These are phyloP conservation scores for Microtus montanus DNA, from an alignment of 2,113 vertebrate species.

Conservation along the genomic window DNA sequence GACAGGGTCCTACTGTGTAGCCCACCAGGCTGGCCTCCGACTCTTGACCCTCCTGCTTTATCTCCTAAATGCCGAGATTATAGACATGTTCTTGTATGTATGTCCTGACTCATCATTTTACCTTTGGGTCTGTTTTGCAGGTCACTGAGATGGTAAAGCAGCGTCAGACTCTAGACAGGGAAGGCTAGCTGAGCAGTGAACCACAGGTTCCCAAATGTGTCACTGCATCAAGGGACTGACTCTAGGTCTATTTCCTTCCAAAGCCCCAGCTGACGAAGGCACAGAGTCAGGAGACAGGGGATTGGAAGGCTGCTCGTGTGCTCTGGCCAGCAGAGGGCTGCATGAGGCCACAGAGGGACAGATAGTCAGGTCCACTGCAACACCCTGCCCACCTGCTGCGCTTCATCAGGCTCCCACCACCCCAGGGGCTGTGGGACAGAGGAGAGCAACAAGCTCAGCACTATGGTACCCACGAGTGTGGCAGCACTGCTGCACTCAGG, in stretches of 20 bases:
- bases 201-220: rapidly evolving
- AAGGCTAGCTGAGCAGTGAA: background rate
- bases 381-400: background rate
- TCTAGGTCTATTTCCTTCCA: background rate
- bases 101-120: background rate
- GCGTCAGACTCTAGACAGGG: too few species aligned
- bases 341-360: background rate
- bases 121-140: background rate
- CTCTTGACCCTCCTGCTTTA: too few species aligned
- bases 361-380: background rate
- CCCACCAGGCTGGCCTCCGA: background rate
- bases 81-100: background rate
- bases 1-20: background rate
- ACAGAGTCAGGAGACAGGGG: too few species aligned
- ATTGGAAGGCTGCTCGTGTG: too few species aligned
- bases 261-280: background rate
- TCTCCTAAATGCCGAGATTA: background rate
- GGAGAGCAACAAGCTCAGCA: background rate
- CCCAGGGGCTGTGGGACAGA: background rate
- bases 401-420: background rate
- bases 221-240: rapidly evolving
- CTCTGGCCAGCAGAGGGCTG: background rate
- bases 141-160: background rate
- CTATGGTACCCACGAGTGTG: background rate
- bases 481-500: conserved; percentile 9